These are phyloP conservation scores for Trididemnum miniatum DNA, from an alignment of 23 tunicate genomes.

Conservation along the genomic window DNA sequence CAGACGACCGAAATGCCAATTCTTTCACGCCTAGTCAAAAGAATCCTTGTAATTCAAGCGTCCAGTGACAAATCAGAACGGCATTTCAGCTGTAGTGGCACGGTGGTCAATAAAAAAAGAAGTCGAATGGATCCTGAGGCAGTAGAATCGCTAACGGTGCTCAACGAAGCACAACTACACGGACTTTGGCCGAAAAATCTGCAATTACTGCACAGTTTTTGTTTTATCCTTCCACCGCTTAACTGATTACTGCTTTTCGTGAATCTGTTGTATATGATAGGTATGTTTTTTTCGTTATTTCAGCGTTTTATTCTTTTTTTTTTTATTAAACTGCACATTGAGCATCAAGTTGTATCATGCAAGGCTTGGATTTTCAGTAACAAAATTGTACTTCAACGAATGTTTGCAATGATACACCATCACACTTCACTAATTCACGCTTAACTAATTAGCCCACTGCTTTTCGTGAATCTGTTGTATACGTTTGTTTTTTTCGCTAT, in stretches of 20 bases:
- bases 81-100: neutral
- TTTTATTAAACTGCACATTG: neutral
- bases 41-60: neutral
- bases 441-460: neutral
- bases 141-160: neutral
- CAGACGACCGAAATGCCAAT: constrained; percentile 1
- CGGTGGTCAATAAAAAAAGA: neutral
- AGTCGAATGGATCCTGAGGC: neutral
- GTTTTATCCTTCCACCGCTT: neutral
- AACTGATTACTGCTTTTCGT: neutral
- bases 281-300: neutral
- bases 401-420: neutral
- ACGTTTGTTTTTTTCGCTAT: neutral
- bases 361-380: neutral
- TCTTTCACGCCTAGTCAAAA: neutral
- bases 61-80: neutral
- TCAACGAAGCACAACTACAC: neutral
- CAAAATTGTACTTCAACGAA: neutral
- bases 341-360: neutral
- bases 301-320: neutral
- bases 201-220: neutral
- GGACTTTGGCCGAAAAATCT: neutral
- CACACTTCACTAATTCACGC: too few relatives aligned
- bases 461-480: neutral
- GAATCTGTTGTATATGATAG: neutral